phyloP scores from a whole-genome alignment of 2,888 invertebrate genomes.

The Idaea straminata region DNA sequence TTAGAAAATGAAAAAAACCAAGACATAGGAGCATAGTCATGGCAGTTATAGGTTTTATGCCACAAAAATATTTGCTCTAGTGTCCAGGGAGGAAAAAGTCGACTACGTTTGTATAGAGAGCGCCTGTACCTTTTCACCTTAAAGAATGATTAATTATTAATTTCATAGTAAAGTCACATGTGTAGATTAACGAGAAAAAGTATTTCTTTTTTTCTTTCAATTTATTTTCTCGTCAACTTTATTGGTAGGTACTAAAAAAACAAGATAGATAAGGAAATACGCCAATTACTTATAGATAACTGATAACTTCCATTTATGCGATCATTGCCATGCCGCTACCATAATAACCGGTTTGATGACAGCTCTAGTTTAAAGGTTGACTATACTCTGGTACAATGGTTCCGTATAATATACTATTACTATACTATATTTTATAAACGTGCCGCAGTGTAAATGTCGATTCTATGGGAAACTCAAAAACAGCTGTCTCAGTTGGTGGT shows the following conservation, averaged over 20 bases:
- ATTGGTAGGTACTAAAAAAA: background rate
- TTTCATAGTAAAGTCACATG: no score
- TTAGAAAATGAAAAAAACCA: no score
- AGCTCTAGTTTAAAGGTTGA: background rate
- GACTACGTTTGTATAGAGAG: no score
- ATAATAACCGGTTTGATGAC: constrained; percentile 14
- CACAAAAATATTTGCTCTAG: no score
- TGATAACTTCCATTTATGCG: constrained; percentile 21
- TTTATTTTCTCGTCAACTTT: background rate
- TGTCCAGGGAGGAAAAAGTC: no score
- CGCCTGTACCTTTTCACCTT: no score
- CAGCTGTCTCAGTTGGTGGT: no score
- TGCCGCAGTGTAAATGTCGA: background rate
- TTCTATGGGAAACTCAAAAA: no score
- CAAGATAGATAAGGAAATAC: constrained; percentile 16
- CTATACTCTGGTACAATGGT: background rate
- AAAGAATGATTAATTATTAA: no score
- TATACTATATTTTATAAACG: background rate
- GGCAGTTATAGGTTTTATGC: no score
- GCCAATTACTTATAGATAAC: constrained; percentile 19
- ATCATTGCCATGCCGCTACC: constrained; percentile 12
- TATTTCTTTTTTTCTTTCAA: background rate
- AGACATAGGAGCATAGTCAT: no score
- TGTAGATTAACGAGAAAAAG: no score
- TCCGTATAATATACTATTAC: background rate